A percentile compares a stretch with the other conserved stretches of the same genome.
phyloP scores from a whole-genome alignment of 2,888 invertebrate genomes.

The Callosobruchus maculatus region DNA sequence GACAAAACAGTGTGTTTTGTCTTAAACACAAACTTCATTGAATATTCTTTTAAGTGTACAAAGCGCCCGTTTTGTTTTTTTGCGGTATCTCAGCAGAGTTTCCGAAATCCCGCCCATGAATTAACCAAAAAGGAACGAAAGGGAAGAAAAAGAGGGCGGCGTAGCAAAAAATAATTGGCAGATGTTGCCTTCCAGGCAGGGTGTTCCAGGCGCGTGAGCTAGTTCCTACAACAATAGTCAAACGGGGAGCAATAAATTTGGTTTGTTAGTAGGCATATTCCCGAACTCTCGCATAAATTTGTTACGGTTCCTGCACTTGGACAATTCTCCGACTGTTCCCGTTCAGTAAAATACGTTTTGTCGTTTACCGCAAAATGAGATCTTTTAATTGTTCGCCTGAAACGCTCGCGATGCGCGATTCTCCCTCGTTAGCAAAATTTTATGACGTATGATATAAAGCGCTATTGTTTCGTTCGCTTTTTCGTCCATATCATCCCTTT shows the following conservation, averaged over 20 bases:
- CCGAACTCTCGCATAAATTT: constrained; percentile 42
- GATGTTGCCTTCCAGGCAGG: not conserved
- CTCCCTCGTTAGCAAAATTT: not conserved
- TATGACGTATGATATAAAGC: not conserved
- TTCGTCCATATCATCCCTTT: not conserved
- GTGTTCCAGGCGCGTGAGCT: not conserved
- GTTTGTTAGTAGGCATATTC: constrained; percentile 43
- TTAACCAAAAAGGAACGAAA: not conserved
- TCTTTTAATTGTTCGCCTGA: not conserved
- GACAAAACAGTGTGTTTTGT: not conserved
- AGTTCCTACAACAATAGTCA: constrained; percentile 16
- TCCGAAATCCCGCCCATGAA: not conserved
- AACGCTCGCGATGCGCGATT: not conserved
- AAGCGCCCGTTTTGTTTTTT: not conserved
- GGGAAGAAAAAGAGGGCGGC: not conserved
- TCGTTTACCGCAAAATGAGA: not conserved
- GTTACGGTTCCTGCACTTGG: constrained; percentile 36
- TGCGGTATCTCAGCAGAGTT: not conserved
- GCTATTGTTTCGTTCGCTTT: not conserved
- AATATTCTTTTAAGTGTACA: not conserved
- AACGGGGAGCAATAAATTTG: constrained; percentile 45
- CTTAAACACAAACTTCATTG: not conserved
- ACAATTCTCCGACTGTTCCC: constrained; percentile 31
- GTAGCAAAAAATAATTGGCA: not conserved
- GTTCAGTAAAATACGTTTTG: constrained; percentile 28